Evolutionary conservation across 1,140 invertebrate species (phyloP), one percentile per base, ranked within the genome.

Genomic region (Heliconius hewitsoni): DNA sequence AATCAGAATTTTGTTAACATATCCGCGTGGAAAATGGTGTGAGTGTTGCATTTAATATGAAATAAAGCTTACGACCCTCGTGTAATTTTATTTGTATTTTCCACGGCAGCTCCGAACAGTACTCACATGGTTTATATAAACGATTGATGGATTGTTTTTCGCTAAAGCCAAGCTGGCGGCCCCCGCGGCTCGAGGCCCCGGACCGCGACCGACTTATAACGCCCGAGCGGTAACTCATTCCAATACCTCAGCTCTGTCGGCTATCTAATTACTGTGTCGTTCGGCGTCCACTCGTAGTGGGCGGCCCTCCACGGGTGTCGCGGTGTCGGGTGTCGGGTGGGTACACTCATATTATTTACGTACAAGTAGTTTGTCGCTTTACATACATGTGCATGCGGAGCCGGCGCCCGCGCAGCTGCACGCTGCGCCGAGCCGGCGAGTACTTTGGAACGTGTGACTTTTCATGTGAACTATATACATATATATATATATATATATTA

Each of bases 301-400:
- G 87, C 89, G 88, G 89, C 86, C 71, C 90, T 92, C 87, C 78
- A 89, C 87, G 91, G 92, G 91, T 94, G 92, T 19, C 16, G 50
- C 50, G 23, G 23, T 23, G 23, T 23, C 23, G 50, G 50, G 50
- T 52, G 50, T 52, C 88, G 92, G 92, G 91, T 94, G 92, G 92
- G 92, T 94, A 93, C 92, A 92, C 90, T 94, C 92, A 92, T 93
- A 89, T 92, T 92, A 93, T 94, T 91, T 93, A 94, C 91, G 89
- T 94, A 92, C 86, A 91, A 46, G 91, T 93, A 93, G 91, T 72
- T 92, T 91, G 91, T 92, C 91, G 92, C 92, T 94, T 93, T 93
- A 89, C 86, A 90, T 52, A 52, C 50, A 52, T 92, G 91, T 94
- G 92, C 92, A 94, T 94, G 60, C 60, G 60, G 60, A 66, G 60